These are phyloP conservation scores for Neosilurus hyrtlii DNA, from an alignment of 2,797 vertebrate genomes.

Conservation along the genomic window DNA sequence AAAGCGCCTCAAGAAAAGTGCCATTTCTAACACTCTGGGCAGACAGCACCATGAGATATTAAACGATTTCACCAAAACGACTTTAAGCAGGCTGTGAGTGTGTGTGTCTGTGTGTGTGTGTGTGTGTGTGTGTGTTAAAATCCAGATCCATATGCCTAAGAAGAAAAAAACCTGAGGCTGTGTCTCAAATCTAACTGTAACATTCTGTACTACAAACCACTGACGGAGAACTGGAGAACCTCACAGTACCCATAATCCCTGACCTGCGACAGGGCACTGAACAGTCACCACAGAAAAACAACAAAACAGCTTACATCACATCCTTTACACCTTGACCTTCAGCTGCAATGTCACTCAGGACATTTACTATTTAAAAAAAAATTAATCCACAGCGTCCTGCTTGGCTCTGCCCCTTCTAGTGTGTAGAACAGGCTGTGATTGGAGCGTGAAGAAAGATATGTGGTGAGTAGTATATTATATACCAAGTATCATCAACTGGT, in stretches of 20 bases:
- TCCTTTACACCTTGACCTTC: neutral
- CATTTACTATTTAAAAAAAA: neutral
- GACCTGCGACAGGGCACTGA: neutral
- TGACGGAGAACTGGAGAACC: neutral
- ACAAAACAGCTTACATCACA: neutral
- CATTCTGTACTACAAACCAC: neutral
- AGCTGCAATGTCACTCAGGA: neutral
- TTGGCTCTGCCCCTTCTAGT: neutral
- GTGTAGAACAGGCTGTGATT: too few relatives aligned
- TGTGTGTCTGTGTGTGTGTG: constrained; percentile 19
- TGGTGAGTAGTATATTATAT: too few relatives aligned
- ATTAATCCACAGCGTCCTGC: neutral
- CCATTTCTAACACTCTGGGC: constrained; percentile 13
- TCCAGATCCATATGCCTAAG: neutral
- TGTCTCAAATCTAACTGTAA: neutral
- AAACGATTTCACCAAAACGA: constrained; percentile 17
- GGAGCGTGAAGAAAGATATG: too few relatives aligned
- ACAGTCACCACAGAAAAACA: neutral
- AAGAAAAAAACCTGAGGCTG: neutral
- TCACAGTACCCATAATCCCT: neutral
- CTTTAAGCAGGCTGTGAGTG: constrained; percentile 15
- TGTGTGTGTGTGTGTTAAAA: neutral
- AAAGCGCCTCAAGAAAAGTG: constrained; percentile 12
- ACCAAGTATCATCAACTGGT: too few relatives aligned
- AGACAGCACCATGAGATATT: constrained; percentile 16